Evolutionary conservation across 2,888 invertebrate genomes (phyloP).

Genomic region (Dinocampus coccinellae): DNA sequence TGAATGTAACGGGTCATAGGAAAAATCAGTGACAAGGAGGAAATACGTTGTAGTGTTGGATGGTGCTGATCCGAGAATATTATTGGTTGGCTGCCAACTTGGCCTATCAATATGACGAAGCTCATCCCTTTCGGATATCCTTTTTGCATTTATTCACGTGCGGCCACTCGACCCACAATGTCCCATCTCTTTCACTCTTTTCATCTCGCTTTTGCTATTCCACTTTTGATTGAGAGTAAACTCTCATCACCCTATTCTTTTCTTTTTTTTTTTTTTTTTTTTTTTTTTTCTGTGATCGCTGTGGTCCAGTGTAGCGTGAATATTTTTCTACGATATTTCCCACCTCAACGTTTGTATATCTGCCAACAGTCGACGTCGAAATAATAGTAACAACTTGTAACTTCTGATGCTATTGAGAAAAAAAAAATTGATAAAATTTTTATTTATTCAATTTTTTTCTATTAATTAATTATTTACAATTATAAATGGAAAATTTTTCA

Average conservation of each 20-base stretch:
- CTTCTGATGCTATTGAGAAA: too few species aligned
- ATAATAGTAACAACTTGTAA: neutral
- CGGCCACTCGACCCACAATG: slow-evolving; percentile 43
- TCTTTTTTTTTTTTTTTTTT: too few species aligned
- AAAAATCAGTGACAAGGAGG: slow-evolving; percentile 39
- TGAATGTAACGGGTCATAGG: slow-evolving; percentile 9
- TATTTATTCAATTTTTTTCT: neutral
- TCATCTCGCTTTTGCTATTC: slow-evolving; percentile 9
- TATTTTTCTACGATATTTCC: neutral
- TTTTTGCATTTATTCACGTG: slow-evolving; percentile 39
- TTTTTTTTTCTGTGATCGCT: too few species aligned
- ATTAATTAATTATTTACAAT: neutral
- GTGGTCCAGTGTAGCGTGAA: slow-evolving; percentile 15
- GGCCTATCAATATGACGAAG: slow-evolving; percentile 46
- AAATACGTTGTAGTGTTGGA: slow-evolving; percentile 27
- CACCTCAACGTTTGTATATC: neutral
- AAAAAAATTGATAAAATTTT: too few species aligned
- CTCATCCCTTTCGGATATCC: slow-evolving; percentile 41
- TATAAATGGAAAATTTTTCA: neutral
- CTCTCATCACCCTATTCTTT: too few species aligned
- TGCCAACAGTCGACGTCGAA: slow-evolving; percentile 2
- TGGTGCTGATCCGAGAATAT: slow-evolving; percentile 52
- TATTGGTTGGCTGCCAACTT: slow-evolving; percentile 52
- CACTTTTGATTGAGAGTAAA: too few species aligned
- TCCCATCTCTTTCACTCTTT: slow-evolving; percentile 14